Conservation (phyloP, 2,888 invertebrate species). For the Lutraria lutraria region DNA sequence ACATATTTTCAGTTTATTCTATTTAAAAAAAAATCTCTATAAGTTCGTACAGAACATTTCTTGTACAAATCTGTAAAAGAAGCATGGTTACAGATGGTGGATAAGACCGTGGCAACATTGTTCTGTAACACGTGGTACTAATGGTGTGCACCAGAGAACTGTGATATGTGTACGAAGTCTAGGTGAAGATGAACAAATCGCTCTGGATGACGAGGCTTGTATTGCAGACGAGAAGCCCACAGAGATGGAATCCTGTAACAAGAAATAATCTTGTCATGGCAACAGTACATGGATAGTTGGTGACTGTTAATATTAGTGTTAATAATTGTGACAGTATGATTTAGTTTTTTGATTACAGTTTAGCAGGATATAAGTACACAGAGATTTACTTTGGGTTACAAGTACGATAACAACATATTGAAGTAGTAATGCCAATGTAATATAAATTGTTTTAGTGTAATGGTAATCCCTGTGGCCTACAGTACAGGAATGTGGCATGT, state of each 20-base stretch:
- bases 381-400: too few relatives aligned
- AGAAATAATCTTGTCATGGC: conserved; percentile 82
- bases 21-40: too few relatives aligned
- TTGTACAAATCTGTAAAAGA: background rate
- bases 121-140: conserved; percentile 90
- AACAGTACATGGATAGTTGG: conserved; percentile 79
- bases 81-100: conserved; percentile 92
- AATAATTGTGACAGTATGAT: too few relatives aligned
- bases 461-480: conserved; percentile 84
- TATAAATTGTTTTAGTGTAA: conserved; percentile 76
- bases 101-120: conserved; percentile 95
- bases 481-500: conserved; percentile 80
- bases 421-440: too few relatives aligned
- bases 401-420: too few relatives aligned
- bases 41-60: too few relatives aligned
- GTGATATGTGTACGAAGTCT: conserved; percentile 87
- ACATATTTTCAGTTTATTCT: too few relatives aligned
- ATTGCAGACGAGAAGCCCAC: conserved; percentile 90
- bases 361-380: too few relatives aligned
- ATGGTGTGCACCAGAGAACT: conserved; percentile 85
- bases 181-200: conserved; percentile 90
- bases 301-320: too few relatives aligned
- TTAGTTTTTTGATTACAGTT: too few relatives aligned
- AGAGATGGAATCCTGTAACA: conserved; percentile 88
- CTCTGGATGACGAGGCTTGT: conserved; percentile 92